phyloP scores from a whole-genome alignment of 1,140 invertebrate genomes.

The Tetranychus cinnabarinus region DNA sequence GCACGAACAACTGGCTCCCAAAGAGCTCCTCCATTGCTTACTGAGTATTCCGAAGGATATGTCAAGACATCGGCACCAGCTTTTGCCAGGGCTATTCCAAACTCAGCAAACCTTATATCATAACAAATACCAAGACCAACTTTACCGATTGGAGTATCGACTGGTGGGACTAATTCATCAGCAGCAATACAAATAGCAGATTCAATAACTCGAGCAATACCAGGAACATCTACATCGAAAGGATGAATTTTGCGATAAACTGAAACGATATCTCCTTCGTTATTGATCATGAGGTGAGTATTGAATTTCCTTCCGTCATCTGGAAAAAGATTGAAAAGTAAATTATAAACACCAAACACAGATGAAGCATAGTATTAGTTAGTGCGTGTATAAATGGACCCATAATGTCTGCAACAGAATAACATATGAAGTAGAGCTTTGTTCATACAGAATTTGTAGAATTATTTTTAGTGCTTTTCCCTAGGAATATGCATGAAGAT shows the following conservation, averaged over 20 bases:
- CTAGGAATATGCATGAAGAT: too few species aligned
- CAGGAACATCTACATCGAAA: slow-evolving; percentile 71
- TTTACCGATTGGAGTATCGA: slow-evolving; percentile 48
- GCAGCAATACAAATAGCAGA: slow-evolving; percentile 44
- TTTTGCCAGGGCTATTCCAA: slow-evolving; percentile 42
- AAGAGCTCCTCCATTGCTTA: slow-evolving; percentile 67
- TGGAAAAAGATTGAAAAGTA: not conserved
- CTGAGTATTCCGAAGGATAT: slow-evolving; percentile 84
- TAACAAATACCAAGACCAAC: slow-evolving; percentile 67
- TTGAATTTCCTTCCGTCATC: slow-evolving; percentile 26
- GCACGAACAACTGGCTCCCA: slow-evolving; percentile 47
- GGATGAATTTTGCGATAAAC: slow-evolving; percentile 73
- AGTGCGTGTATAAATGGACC: too few species aligned
- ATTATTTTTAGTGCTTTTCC: too few species aligned
- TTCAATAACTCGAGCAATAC: slow-evolving; percentile 36
- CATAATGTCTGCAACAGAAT: too few species aligned
- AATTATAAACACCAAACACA: not conserved
- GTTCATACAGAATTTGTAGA: too few species aligned
- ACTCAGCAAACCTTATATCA: slow-evolving; percentile 77
- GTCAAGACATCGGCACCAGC: slow-evolving; percentile 66
- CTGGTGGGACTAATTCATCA: slow-evolving; percentile 32
- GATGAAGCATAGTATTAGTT: not conserved
- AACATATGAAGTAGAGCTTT: too few species aligned
- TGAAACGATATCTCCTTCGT: slow-evolving; percentile 34
- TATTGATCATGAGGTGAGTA: slow-evolving; percentile 62